Conservation (phyloP, 2,113 vertebrate species). For the Macrotis lagotis region DNA sequence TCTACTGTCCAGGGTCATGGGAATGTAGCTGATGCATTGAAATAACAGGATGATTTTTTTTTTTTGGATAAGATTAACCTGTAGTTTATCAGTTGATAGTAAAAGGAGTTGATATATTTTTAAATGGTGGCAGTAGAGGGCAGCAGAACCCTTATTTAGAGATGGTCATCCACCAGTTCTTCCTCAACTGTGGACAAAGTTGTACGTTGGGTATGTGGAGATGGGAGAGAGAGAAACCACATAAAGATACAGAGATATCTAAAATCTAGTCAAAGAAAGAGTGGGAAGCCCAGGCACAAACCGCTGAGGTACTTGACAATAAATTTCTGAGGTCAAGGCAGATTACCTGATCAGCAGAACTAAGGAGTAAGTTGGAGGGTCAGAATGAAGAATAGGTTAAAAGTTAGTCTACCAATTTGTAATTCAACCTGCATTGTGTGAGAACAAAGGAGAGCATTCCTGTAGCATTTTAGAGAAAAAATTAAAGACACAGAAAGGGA, state of each 20-base stretch:
- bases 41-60: background rate
- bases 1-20: background rate
- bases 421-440: too few relatives aligned
- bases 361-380: too few relatives aligned
- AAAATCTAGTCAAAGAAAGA: background rate
- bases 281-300: background rate
- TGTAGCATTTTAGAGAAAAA: background rate
- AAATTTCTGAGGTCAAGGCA: background rate
- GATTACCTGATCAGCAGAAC: too few relatives aligned
- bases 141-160: background rate
- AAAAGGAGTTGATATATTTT: background rate
- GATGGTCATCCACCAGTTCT: background rate
- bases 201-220: background rate
- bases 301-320: background rate
- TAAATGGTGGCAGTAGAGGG: background rate
- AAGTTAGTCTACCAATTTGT: background rate
- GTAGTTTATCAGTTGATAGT: background rate
- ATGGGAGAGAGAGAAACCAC: background rate
- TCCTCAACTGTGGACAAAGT: background rate
- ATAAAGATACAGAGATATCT: background rate
- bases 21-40: background rate
- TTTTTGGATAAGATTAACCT: background rate
- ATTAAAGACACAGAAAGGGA: background rate
- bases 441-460: background rate
- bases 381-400: background rate